Evolutionary conservation across 2,888 invertebrate species (phyloP), one percentile per base, ranked within the genome.

Genomic region (Meganola albula): DNA sequence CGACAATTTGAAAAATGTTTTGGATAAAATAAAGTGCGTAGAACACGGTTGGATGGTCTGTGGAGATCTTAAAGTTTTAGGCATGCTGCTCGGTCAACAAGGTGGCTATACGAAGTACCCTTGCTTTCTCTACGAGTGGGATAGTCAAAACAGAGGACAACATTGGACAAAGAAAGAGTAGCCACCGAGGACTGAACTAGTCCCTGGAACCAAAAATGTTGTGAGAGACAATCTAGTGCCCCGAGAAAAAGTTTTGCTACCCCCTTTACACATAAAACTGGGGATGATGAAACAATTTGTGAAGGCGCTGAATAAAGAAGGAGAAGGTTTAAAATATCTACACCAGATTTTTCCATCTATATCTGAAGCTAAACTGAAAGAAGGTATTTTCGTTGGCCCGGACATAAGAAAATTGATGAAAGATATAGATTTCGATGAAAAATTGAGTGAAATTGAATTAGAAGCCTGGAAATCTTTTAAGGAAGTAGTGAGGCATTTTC

Each of bases 271-370:
- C 16, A 16, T 16, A 16, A 16, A 16, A 16, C 16, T 16, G 16
- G 23, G 3, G 21, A 13, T 14, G 10, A 10, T 16, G 16, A 16
- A 16, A 16, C 16, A 16, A 16, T 16, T 16, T 16, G 16, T 16
- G 16, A 16, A 16, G 16, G 16, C 16, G 16, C 16, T 16, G 16
- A 24, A 41, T 13, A 41, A 33, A 25, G 12, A 29, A 22, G 23
- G 36, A 4, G 13, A 13, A n/a, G 31, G 40, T 26, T 43, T 43
- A 16, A 20, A 25, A 26, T 26, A 35, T 27, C 10, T 16, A 4
- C 2, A 16, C 9, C 10, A 9, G 2, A 23, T 9, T 10, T 23
- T 23, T 23, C 23, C 23, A 10, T 10, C 4, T 4, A 2, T 23
- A 2, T 4, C 3, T 10, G 23, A 23, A 5, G 23, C 23, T 9